Percentiles rank a stretch among this genome's conserved stretches.
Conservation (phyloP, 2,797 vertebrate genomes). For the Cirrhinus molitorella region DNA sequence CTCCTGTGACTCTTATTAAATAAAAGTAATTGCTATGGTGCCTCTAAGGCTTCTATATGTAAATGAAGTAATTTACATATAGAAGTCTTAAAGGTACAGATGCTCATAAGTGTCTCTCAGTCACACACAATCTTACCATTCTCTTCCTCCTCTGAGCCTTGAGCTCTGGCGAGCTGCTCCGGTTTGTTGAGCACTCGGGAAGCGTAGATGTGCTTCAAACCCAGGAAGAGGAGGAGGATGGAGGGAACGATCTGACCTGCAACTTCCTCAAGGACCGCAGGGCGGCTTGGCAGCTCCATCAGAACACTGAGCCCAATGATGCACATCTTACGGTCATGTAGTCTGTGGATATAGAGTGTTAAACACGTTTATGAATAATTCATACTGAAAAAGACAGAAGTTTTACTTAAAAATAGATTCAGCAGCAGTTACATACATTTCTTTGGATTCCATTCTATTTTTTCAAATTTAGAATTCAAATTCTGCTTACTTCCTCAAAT, state of each 20-base stretch:
- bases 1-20: background rate
- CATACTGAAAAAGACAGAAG: background rate
- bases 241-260: slow-evolving; percentile 91
- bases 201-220: slow-evolving; percentile 92
- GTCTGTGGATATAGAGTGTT: slow-evolving; percentile 71
- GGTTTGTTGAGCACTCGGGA: slow-evolving; percentile 86
- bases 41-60: slow-evolving; percentile 4
- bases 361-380: background rate
- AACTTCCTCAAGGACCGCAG: slow-evolving; percentile 85
- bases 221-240: slow-evolving; percentile 93
- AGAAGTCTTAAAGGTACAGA: slow-evolving; percentile 10
- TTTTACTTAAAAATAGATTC: background rate
- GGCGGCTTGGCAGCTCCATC: slow-evolving; percentile 90
- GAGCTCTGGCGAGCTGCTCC: slow-evolving; percentile 74
- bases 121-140: slow-evolving; percentile 80
- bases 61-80: background rate
- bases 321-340: slow-evolving; percentile 97
- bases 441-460: background rate
- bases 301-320: slow-evolving; percentile 95
- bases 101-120: background rate
- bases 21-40: background rate
- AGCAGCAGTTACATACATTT: background rate
- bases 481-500: background rate
- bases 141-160: slow-evolving; percentile 86
- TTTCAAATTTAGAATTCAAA: background rate